A percentile compares a stretch with the other conserved stretches of the same genome.
Evolutionary conservation across 2,113 vertebrate genomes (phyloP).

Genomic region (Calyptomena viridis): DNA sequence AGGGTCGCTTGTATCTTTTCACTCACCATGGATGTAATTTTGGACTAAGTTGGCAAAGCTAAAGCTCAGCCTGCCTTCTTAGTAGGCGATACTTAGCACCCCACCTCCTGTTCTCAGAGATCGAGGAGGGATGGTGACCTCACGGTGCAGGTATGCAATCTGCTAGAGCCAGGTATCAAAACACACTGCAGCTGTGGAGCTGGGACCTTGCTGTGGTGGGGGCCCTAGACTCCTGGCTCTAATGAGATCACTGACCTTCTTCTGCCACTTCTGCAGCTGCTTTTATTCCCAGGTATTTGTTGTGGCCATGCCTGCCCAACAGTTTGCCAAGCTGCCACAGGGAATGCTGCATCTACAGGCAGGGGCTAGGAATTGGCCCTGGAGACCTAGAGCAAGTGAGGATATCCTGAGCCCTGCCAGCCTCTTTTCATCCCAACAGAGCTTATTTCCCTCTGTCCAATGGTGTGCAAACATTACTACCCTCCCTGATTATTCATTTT

Average conservation of each 20-base stretch:
- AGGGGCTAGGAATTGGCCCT: not conserved
- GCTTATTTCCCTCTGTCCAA: not conserved
- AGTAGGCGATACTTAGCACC: no score
- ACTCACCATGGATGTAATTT: no score
- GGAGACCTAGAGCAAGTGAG: not conserved
- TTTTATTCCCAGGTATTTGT: conserved; percentile 38
- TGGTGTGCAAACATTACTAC: not conserved
- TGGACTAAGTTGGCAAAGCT: no score
- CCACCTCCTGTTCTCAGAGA: not conserved
- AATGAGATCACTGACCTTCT: conserved; percentile 59
- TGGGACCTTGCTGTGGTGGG: conserved; percentile 1
- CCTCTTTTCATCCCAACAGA: not conserved
- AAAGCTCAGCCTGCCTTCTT: no score
- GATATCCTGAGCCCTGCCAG: not conserved
- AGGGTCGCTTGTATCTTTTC: no score
- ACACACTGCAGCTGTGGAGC: conserved; percentile 62
- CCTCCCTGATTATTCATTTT: not conserved
- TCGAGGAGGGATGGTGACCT: conserved; percentile 60
- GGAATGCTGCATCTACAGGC: not conserved
- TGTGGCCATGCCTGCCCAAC: conserved; percentile 12
- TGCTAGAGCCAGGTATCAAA: conserved; percentile 66
- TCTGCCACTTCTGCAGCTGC: conserved; percentile 57
- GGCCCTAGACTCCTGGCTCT: conserved; percentile 44
- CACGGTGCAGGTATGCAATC: conserved; percentile 70
- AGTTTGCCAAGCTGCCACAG: not conserved